Evolutionary conservation across 1,140 invertebrate genomes (phyloP).

Genomic region (Chionoecetes opilio): DNA sequence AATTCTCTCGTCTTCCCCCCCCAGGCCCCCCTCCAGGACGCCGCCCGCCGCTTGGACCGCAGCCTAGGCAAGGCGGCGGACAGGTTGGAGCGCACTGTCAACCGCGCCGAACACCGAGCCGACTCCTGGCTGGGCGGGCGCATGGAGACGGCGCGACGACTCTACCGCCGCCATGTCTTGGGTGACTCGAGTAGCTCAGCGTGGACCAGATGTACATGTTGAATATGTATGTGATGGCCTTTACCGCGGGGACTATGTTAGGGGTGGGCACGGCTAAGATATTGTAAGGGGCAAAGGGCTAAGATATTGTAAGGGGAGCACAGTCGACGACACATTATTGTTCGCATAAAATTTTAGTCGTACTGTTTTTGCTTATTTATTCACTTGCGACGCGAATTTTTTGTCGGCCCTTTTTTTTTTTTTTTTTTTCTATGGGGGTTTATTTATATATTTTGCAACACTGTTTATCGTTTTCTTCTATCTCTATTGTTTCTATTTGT

Average conservation of each 20-base stretch:
- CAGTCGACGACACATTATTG: too few relatives aligned
- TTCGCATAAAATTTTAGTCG: too few relatives aligned
- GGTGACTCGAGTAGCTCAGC: constrained; percentile 59
- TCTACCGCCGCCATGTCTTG: constrained; percentile 63
- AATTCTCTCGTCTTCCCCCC: not conserved
- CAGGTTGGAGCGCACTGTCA: constrained; percentile 60
- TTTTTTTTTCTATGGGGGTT: too few relatives aligned
- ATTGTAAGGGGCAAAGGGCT: not conserved
- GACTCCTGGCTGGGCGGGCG: constrained; percentile 57
- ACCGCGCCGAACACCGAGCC: constrained; percentile 48
- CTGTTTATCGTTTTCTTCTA: too few relatives aligned
- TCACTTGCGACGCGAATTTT: too few relatives aligned
- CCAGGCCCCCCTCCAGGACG: constrained; percentile 40
- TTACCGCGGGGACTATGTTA: constrained; percentile 73
- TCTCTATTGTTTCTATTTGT: too few relatives aligned
- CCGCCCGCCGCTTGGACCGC: constrained; percentile 60
- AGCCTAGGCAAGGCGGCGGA: constrained; percentile 65
- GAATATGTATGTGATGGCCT: constrained; percentile 75
- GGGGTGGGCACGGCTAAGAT: constrained; percentile 72
- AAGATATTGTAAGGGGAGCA: too few relatives aligned
- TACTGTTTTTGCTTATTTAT: too few relatives aligned
- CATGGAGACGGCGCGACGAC: constrained; percentile 17
- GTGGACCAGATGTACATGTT: constrained; percentile 74
- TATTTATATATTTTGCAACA: too few relatives aligned
- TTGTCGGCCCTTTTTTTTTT: too few relatives aligned